Evolutionary conservation across 2,888 invertebrate genomes (phyloP), one percentile per base, ranked within the genome.

Genomic region (Panzeria rudis): DNA sequence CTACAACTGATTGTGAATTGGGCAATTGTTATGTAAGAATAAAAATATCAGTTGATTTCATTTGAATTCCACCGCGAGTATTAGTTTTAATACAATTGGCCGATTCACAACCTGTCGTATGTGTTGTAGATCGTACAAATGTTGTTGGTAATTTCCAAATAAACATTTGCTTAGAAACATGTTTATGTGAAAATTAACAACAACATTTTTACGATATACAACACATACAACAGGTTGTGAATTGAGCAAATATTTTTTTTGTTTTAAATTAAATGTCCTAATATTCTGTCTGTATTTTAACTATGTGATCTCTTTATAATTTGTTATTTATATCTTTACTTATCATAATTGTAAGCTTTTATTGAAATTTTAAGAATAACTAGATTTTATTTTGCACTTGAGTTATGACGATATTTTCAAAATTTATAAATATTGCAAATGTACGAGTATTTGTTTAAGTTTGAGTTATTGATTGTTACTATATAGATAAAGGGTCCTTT

Each of bases 391-490:
- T 41, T 41, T 41, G 38, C 11, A 41, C 38, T 41, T 41, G 13
- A 44, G 3, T n/a, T n/a, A 47, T 17, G 47, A 47, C 17, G n/a
- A 47, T 47, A n/a, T 41, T 41, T 41, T 11, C 38, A 41, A 41
- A 11, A 41, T 11, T 11, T 11, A 41, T 56, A 72, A 35, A 32
- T 54, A n/a, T 47, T 71, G 13, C 64, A 44, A 44, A 44, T 35
- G 35, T 35, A 44, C n/a, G 44, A n/a, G 44, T 44, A 44, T 44
- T 44, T n/a, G 4, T n/a, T 47, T 17, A 47, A n/a, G 17, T 47
- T 47, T 47, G 38, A n/a, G 11, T 68, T 20, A 71, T 69, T 82
- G 81, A n/a, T n/a, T n/a, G n/a, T 69, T 82, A 76, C 75, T 9
- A 20, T 20, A 2, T 54, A 69, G 75, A 66, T 47, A 47, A 41